Conservation (phyloP, 1,140 invertebrate genomes). For the Papilio polytes region DNA sequence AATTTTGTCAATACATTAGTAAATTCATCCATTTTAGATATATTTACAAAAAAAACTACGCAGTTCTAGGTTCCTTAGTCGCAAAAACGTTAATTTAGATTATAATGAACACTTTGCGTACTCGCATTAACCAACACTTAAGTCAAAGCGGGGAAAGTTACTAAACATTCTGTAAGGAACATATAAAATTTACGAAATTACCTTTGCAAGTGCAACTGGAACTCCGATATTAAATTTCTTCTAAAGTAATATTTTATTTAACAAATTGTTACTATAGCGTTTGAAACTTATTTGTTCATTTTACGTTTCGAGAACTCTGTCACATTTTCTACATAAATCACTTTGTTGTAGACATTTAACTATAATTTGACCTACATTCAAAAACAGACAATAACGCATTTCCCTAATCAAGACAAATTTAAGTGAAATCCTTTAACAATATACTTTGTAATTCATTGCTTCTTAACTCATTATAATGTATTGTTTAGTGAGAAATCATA, state of each 20-base stretch:
- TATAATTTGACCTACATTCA: not conserved
- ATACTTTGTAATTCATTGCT: not conserved
- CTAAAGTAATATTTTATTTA: not conserved
- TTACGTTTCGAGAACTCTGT: not conserved
- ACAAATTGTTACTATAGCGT: not conserved
- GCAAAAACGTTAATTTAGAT: not conserved
- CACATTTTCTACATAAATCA: too few relatives aligned
- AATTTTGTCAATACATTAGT: slow-evolving; percentile 25
- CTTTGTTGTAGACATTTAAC: too few relatives aligned
- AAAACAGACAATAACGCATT: not conserved
- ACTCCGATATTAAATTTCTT: not conserved
- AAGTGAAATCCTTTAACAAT: not conserved
- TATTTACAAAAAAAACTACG: slow-evolving; percentile 39
- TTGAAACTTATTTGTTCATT: not conserved
- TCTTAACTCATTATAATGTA: not conserved
- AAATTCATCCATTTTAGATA: slow-evolving; percentile 37
- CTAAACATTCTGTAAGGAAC: too few relatives aligned
- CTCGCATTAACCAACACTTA: not conserved
- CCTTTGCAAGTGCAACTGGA: not conserved
- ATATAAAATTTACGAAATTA: too few relatives aligned
- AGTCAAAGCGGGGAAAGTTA: not conserved
- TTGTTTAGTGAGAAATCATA: too few relatives aligned
- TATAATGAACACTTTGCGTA: slow-evolving; percentile 15
- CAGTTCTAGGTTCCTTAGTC: not conserved
- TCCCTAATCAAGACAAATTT: too few relatives aligned